Evolutionary conservation across 1,140 invertebrate genomes (phyloP), one percentile per base, ranked within the genome.

Genomic region (Ceratina australensis): DNA sequence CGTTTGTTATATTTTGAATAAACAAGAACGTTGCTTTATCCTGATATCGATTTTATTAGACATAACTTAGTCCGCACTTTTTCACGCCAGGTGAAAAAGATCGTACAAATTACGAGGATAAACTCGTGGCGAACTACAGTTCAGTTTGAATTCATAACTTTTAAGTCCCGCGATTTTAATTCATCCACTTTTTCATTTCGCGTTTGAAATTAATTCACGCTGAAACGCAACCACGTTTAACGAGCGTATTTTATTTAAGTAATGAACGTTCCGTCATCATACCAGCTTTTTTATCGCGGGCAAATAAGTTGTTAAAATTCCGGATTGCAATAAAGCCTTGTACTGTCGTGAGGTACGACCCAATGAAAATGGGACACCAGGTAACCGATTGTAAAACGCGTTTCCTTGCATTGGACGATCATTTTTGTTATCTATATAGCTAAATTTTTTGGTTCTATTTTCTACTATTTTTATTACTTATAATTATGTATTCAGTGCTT

Each of bases 261-360:
- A 16, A 13, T 49, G 65, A 66, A 66, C 33, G 33, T 50, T 66
- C 64, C 16, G 42, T 0, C 42, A 16, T 5, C 26, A 24, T 20
- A n/a, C 18, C 65, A 22, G 0, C 33, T 20, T 63, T 50, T 68
- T 68, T 56, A 68, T 68, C 65, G 2, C 49, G 49, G 24, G 65
- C 50, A 68, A 68, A 68, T 54, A 68, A 67, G 65, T 52, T 67
- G 65, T 52, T 67, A 50, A 52, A 68, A 68, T 68, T 68, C 49
- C 65, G 24, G 20, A 22, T 50, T n/a, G 49, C 12, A 56, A 68
- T 68, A 54, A 68, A 68, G 54, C 64, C 22, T 3, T 42, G 33
- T 10, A 26, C 65, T 7, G 18, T 52, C 7, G 18, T 7, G 49
- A 66, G 18, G 47, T 24, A 66, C 47, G 42, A 52, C 65, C 18